A percentile compares a stretch with the other conserved stretches of the same genome.
phyloP scores from a whole-genome alignment of 2,888 invertebrate genomes.

The Orthonychiurus folsomi region DNA sequence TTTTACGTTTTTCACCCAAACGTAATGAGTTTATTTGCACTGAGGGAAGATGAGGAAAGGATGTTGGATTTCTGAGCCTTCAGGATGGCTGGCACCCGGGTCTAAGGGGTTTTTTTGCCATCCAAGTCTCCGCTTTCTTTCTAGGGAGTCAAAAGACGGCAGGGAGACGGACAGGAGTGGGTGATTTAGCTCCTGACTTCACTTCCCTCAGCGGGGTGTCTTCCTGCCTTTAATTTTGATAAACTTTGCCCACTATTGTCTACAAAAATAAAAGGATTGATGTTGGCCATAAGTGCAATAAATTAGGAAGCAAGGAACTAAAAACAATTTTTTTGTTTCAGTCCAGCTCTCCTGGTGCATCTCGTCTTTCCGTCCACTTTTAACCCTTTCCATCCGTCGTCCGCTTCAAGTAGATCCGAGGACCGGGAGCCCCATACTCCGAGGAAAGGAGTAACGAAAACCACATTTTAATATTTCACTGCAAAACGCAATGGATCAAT shows the following conservation, averaged over 20 bases:
- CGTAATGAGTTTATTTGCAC: slow-evolving; percentile 14
- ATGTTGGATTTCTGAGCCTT: slow-evolving; percentile 9
- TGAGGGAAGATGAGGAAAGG: background rate
- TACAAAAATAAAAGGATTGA: slow-evolving; percentile 16
- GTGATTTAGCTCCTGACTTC: slow-evolving; percentile 18
- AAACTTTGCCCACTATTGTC: slow-evolving; percentile 16
- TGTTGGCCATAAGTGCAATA: slow-evolving; percentile 14
- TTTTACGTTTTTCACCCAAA: background rate
- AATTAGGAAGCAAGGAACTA: slow-evolving; percentile 7
- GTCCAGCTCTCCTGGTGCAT: background rate
- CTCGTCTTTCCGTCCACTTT: background rate
- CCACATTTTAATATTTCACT: background rate
- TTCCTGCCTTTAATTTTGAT: slow-evolving; percentile 18
- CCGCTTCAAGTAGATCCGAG: background rate
- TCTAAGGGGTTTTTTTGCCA: background rate
- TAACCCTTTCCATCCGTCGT: background rate
- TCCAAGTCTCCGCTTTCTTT: background rate
- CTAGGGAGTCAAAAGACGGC: too few species aligned
- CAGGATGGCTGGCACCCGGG: background rate
- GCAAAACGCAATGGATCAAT: background rate
- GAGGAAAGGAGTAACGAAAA: background rate
- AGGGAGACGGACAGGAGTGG: too few species aligned
- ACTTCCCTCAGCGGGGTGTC: slow-evolving; percentile 7
- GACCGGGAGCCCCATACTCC: background rate
- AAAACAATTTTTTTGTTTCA: slow-evolving; percentile 5